Conservation (phyloP, 2,797 vertebrate genomes). For the Cirrhinus mrigala region DNA sequence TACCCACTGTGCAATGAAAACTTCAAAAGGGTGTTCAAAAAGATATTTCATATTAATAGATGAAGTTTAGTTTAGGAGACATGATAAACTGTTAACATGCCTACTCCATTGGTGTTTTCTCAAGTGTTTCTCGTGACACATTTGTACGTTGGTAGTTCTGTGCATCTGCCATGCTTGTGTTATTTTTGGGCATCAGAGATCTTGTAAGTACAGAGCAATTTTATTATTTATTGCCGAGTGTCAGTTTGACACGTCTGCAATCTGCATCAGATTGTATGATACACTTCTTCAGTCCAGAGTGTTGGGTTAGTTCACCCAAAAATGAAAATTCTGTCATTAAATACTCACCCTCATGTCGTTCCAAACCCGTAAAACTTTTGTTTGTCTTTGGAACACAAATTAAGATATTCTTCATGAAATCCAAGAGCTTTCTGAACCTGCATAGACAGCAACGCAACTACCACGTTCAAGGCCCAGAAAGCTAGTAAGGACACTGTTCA, state of each 20-base stretch:
- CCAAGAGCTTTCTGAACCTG: too few relatives aligned
- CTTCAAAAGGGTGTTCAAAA: constrained; percentile 93
- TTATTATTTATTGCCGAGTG: constrained; percentile 38
- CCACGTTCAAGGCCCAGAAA: too few relatives aligned
- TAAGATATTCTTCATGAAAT: too few relatives aligned
- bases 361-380: too few relatives aligned
- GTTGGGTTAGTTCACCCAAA: too few relatives aligned
- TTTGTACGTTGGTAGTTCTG: neutral
- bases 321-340: too few relatives aligned
- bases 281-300: constrained; percentile 11
- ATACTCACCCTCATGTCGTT: too few relatives aligned
- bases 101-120: neutral
- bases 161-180: constrained; percentile 13
- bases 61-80: constrained; percentile 18
- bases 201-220: constrained; percentile 35
- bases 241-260: constrained; percentile 45
- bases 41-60: constrained; percentile 52
- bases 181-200: neutral
- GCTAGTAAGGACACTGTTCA: too few relatives aligned
- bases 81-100: neutral
- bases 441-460: too few relatives aligned
- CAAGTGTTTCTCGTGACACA: constrained; percentile 37
- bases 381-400: too few relatives aligned
- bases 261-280: constrained; percentile 61
- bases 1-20: constrained; percentile 96